These are phyloP conservation scores for Acomys russatus DNA, from an alignment of 2,797 vertebrate genomes.

Conservation along the genomic window DNA sequence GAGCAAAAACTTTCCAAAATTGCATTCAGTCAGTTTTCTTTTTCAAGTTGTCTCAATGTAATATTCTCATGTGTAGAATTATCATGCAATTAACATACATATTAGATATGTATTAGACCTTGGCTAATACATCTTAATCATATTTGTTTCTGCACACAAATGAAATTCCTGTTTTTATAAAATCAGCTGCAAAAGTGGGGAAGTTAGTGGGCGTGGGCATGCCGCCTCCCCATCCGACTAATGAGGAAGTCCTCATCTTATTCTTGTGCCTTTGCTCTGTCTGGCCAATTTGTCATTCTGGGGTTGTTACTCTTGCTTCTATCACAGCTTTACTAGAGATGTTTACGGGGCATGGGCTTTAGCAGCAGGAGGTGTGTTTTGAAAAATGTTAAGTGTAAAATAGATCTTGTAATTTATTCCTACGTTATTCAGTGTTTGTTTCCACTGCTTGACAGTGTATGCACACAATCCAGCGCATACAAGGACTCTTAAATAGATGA, in stretches of 20 bases:
- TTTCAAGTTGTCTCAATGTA: slow-evolving; percentile 62
- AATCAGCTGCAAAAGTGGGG: neutral
- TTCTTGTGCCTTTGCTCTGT: slow-evolving; percentile 83
- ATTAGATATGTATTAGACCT: slow-evolving; percentile 53
- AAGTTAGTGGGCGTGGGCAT: slow-evolving; percentile 18
- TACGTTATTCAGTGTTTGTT: slow-evolving; percentile 74
- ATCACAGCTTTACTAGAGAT: slow-evolving; percentile 86
- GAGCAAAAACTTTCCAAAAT: slow-evolving; percentile 40
- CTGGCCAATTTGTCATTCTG: slow-evolving; percentile 88
- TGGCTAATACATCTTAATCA: slow-evolving; percentile 56
- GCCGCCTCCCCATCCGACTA: slow-evolving; percentile 66
- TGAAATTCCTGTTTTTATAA: slow-evolving; percentile 62
- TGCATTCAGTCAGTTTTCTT: neutral
- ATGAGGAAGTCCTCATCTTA: slow-evolving; percentile 64
- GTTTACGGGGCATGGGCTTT: slow-evolving; percentile 86
- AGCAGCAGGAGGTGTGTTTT: slow-evolving; percentile 88
- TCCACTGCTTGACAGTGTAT: slow-evolving; percentile 27
- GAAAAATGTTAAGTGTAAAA: slow-evolving; percentile 86
- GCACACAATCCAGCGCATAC: neutral
- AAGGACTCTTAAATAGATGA: neutral
- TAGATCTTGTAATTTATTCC: slow-evolving; percentile 78
- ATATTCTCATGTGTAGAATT: slow-evolving; percentile 20
- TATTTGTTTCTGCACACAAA: slow-evolving; percentile 78
- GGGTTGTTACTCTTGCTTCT: slow-evolving; percentile 85
- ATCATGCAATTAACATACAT: slow-evolving; percentile 62